These are phyloP conservation scores for Poecile atricapillus DNA, from an alignment of 2,113 vertebrate species.

Conservation along the genomic window DNA sequence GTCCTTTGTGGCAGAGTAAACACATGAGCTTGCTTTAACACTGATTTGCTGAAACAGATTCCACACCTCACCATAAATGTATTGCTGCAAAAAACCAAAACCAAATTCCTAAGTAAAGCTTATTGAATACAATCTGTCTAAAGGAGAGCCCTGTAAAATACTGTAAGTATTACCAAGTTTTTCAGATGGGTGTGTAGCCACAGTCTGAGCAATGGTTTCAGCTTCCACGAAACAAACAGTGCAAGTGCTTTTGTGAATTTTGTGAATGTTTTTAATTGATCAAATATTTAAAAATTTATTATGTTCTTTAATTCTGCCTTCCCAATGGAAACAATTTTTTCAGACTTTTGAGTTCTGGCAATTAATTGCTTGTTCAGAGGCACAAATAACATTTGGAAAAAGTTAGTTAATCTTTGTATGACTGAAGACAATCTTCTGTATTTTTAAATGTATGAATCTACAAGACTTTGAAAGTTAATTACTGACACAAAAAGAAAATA, in stretches of 20 bases:
- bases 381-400: not conserved
- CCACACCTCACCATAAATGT: constrained; percentile 98
- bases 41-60: constrained; percentile 99
- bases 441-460: not conserved
- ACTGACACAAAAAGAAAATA: not conserved
- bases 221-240: not conserved
- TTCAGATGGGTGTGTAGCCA: not conserved
- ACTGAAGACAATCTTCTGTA: not conserved
- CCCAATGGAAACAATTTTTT: not conserved
- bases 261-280: not conserved
- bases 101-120: not conserved
- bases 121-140: not conserved
- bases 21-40: constrained; percentile 94
- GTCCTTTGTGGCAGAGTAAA: constrained; percentile 94
- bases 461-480: not conserved
- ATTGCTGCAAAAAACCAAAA: constrained; percentile 79
- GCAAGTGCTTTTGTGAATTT: not conserved
- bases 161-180: not conserved
- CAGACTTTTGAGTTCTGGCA: not conserved
- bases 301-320: not conserved
- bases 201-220: not conserved
- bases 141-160: not conserved
- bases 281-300: not conserved
- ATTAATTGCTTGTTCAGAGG: not conserved
- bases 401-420: not conserved